Conservation (phyloP, 2,888 invertebrate species). For the Microctonus hyperodae region DNA sequence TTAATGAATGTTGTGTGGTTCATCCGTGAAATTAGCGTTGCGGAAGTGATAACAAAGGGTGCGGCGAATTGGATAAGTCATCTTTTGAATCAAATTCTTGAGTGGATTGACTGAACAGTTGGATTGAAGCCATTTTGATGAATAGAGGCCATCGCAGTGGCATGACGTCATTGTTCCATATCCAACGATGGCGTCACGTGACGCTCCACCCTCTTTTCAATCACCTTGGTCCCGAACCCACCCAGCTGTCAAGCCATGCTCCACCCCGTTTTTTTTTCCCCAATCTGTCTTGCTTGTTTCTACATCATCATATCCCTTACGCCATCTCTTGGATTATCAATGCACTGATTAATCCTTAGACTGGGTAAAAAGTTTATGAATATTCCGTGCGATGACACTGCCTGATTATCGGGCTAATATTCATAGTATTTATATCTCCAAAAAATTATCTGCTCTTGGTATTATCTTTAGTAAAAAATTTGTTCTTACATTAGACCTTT, state of each 20-base stretch:
- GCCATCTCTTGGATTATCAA: conserved; percentile 58
- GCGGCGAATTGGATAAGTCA: not conserved
- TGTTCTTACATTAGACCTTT: no score
- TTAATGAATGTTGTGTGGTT: not conserved
- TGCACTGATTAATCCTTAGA: conserved; percentile 54
- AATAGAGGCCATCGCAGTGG: conserved; percentile 70
- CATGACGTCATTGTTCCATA: conserved; percentile 62
- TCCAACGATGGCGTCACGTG: conserved; percentile 63
- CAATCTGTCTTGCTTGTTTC: conserved; percentile 22
- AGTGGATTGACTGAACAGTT: not conserved
- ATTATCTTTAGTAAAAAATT: not conserved
- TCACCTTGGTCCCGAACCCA: conserved; percentile 65
- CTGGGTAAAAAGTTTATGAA: conserved; percentile 51
- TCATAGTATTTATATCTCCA: no score
- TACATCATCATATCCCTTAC: conserved; percentile 52
- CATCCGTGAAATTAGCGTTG: not conserved
- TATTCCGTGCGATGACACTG: conserved; percentile 59
- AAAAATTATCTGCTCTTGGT: no score
- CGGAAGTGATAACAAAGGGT: not conserved
- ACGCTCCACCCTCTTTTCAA: conserved; percentile 70
- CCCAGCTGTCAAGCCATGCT: conserved; percentile 64
- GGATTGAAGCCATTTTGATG: conserved; percentile 67
- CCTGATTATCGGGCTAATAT: no score
- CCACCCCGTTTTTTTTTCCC: conserved; percentile 59
- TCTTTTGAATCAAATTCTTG: not conserved